Evolutionary conservation across 2,888 invertebrate genomes (phyloP), one percentile per base, ranked within the genome.

Genomic region (Andrena bucephala): DNA sequence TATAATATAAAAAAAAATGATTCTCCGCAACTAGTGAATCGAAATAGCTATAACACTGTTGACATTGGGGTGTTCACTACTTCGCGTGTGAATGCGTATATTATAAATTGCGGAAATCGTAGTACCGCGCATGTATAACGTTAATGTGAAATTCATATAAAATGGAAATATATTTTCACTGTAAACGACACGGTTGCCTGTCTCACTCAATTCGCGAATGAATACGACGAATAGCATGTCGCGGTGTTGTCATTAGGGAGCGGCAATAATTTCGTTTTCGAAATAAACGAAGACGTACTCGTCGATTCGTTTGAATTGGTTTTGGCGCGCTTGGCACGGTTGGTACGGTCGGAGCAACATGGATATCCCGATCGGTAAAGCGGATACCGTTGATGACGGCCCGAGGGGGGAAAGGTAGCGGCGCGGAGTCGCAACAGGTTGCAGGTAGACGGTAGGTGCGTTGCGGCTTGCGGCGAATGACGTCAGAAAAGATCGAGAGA

Each of bases 91-190:
- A 42, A 63, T 63, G 65, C 83, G 31, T 76, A 84, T 71, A 62
- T 83, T 77, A 73, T 80, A 78, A 77, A 59, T 74, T 65, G 68
- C 42, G 66, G 16, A 60, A 60, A 70, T 60, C 66, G 57, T 62
- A 48, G 16, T 70, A 79, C 74, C 20, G 65, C 85, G 54, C 81
- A 79, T 81, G 87, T 86, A 81, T 84, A 77, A 80, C 84, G 81
- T 73, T 71, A 74, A 81, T 84, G 81, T 75, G 68, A 63, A 77
- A 77, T 77, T 71, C 77, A 66, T 81, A 83, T 77, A 65, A 82
- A 85, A 76, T 84, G 83, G 72, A 87, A 88, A 87, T 90, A 88
- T 90, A 90, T 90, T 90, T 90, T 89, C 85, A 83, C 75, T 76
- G 82, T 83, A 81, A 75, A 76, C 76, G 68, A 74, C 66, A 50